Evolutionary conservation across 2,888 invertebrate species (phyloP).

Genomic region (Idaea aversata): DNA sequence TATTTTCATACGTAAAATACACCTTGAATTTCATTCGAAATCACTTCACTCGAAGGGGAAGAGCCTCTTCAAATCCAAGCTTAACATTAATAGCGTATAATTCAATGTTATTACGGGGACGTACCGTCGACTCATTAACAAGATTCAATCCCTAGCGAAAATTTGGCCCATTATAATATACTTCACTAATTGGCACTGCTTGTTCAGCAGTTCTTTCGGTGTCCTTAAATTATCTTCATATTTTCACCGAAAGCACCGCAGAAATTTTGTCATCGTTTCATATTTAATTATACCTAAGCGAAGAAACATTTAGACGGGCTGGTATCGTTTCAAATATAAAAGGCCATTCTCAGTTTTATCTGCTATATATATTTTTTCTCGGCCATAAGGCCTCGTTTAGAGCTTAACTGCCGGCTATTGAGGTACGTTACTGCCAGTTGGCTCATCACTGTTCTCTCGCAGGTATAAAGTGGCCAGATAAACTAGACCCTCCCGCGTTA

Average conservation of each 20-base stretch:
- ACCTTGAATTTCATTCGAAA: slow-evolving; percentile 15
- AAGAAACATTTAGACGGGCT: neutral
- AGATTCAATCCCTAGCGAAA: slow-evolving; percentile 50
- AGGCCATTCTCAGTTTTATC: slow-evolving; percentile 45
- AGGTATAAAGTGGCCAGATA: slow-evolving; percentile 55
- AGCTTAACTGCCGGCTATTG: slow-evolving; percentile 65
- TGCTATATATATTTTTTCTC: slow-evolving; percentile 45
- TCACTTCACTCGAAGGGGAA: slow-evolving; percentile 28
- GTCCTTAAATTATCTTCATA: slow-evolving; percentile 15
- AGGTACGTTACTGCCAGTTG: slow-evolving; percentile 61
- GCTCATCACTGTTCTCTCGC: slow-evolving; percentile 63
- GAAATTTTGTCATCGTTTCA: neutral
- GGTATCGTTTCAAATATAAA: neutral
- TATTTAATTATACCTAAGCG: neutral
- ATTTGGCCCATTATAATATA: slow-evolving; percentile 44
- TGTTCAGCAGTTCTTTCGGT: slow-evolving; percentile 35
- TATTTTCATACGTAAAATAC: neutral
- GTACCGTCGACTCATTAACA: slow-evolving; percentile 48
- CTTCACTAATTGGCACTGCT: slow-evolving; percentile 61
- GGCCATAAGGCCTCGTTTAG: slow-evolving; percentile 53
- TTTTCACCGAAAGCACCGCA: neutral
- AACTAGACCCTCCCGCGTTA: slow-evolving; percentile 38
- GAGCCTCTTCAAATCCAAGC: slow-evolving; percentile 33
- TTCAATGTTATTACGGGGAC: slow-evolving; percentile 42
- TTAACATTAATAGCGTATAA: slow-evolving; percentile 46